Evolutionary conservation across 1,140 invertebrate species (phyloP).

Genomic region (Brachionus plicatilis): DNA sequence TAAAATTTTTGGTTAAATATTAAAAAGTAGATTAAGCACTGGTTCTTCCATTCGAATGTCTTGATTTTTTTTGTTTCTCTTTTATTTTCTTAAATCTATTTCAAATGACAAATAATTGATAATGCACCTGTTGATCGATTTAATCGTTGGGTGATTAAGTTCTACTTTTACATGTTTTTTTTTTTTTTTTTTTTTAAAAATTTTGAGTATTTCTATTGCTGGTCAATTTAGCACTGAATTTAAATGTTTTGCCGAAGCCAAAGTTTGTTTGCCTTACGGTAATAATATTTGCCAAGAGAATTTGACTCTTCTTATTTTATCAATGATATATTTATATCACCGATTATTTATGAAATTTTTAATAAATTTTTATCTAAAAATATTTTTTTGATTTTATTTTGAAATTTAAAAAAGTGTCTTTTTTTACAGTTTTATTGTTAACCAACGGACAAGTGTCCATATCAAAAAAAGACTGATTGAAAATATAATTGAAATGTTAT

Average conservation of each 20-base stretch:
- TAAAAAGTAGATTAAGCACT: constrained; percentile 5
- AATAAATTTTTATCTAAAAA: background rate
- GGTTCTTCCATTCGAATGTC: background rate
- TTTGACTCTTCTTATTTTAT: background rate
- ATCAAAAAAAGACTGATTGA: no score
- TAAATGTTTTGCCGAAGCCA: background rate
- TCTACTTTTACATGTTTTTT: background rate
- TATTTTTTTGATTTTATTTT: background rate
- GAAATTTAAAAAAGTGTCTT: background rate
- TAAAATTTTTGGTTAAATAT: background rate
- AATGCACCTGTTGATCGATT: background rate
- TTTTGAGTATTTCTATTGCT: background rate
- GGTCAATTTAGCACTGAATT: background rate
- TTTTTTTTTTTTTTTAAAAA: background rate
- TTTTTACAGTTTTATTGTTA: no score
- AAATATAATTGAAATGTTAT: no score
- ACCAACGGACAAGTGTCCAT: no score
- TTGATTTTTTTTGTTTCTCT: background rate
- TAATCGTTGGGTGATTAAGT: background rate
- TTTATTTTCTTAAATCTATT: background rate
- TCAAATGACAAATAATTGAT: background rate
- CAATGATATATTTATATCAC: background rate
- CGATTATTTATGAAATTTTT: background rate
- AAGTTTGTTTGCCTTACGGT: background rate
- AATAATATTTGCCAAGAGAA: background rate